These are phyloP conservation scores for Diplazon laetatorius DNA, from an alignment of 2,888 invertebrate genomes.

Conservation along the genomic window DNA sequence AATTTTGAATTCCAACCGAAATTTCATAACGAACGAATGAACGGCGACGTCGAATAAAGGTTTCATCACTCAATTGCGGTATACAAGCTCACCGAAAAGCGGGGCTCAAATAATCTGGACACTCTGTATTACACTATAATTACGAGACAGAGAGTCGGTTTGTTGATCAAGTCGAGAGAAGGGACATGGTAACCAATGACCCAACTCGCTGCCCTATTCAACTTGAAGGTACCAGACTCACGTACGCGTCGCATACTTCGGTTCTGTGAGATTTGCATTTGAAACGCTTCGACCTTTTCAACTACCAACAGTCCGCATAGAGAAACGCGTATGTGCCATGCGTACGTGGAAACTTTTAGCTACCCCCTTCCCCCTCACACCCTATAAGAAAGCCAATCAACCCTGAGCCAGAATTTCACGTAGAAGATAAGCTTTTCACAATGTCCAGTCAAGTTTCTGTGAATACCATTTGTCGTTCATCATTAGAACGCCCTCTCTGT, in stretches of 20 bases:
- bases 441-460: too few relatives aligned
- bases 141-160: constrained; percentile 10
- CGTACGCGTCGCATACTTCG: constrained; percentile 50
- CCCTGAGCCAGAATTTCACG: too few relatives aligned
- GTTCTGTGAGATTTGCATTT: constrained; percentile 74
- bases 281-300: constrained; percentile 76
- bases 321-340: background rate
- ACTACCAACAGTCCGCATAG: constrained; percentile 21
- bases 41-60: background rate
- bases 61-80: background rate
- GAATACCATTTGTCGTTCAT: too few relatives aligned
- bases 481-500: too few relatives aligned
- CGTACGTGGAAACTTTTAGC: constrained; percentile 4
- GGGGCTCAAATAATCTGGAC: background rate
- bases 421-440: too few relatives aligned
- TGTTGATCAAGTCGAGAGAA: constrained; percentile 6
- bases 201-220: constrained; percentile 40
- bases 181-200: constrained; percentile 23
- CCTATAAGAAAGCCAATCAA: too few relatives aligned
- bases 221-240: constrained; percentile 32
- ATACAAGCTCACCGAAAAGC: background rate
- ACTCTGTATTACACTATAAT: background rate
- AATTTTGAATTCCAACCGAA: too few relatives aligned
- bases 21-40: too few relatives aligned
- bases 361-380: background rate